Base-by-base conservation (phyloP, 1,140 invertebrate species). In the Philotrypesis tridentata region DNA sequence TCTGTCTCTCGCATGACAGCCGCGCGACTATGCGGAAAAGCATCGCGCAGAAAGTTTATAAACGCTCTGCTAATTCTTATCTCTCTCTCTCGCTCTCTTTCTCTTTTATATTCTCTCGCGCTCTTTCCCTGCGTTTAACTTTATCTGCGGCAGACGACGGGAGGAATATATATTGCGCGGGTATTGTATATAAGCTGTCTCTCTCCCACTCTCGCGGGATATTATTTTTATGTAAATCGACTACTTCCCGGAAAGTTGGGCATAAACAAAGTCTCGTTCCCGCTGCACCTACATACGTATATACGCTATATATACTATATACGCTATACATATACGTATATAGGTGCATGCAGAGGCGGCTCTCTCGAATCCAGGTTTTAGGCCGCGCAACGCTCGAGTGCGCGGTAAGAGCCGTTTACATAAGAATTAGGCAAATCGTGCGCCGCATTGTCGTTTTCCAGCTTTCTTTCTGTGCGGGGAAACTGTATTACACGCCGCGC, bases 401-500 rank as follows among this genome's bases (percentile, higher is more conserved):
- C 14, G 33, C 68, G 37, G 27, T 33, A 76, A 43, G 23, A 55
- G 63, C 61, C 21, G 43, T 79, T 71, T 70, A 79, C 77, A 37
- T 61, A 61, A 79, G 67, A 27, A 70, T 71, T 79, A 60, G 67
- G 77, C 43, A 23, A 79, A 71, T 79, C 77, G 67, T 79, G 77
- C 63, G 25, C 12, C 27, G 61, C 61, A 65, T 65, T 29, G 61
- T 31, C 67, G 27, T 33, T 70, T 70, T 70, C 67, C 67, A 70
- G 61, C 61, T 65, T 70, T 31, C 67, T 33, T 31, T 70, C 67
- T 29, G 21, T 8, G 67, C 14, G 67, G 27, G n/a, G 67, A 37
- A 70, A 31, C 67, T 9, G 31, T 37, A 37, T 70, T 70, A 70
- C 67, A 31, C 29, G n/a, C n/a, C n/a, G n/a, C n/a, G n/a, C n/a